A percentile compares a stretch with the other conserved stretches of the same genome.
Evolutionary conservation across 1,140 invertebrate species (phyloP).

Genomic region (Ostrea denselamellosa): DNA sequence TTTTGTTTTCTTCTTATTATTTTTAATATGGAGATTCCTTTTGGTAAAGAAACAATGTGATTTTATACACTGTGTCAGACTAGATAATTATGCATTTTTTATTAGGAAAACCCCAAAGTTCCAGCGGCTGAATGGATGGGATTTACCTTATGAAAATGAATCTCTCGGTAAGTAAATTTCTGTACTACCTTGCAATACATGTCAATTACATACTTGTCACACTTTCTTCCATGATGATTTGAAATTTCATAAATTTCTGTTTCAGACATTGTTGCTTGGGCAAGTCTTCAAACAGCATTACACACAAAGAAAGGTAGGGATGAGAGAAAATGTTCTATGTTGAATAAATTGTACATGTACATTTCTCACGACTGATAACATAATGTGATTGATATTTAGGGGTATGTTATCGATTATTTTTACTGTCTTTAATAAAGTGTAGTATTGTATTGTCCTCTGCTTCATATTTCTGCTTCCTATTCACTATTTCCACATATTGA

Average conservation of each 20-base stretch:
- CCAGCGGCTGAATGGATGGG: slow-evolving; percentile 55
- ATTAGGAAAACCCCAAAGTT: slow-evolving; percentile 47
- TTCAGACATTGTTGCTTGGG: slow-evolving; percentile 54
- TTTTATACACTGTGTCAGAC: too few species aligned
- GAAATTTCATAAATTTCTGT: background rate
- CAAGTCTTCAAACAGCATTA: slow-evolving; percentile 45
- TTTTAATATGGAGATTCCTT: too few species aligned
- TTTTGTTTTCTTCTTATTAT: too few species aligned
- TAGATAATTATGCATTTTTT: background rate
- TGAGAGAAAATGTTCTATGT: background rate
- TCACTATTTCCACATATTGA: too few species aligned
- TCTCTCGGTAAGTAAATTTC: slow-evolving; percentile 14
- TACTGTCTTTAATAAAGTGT: too few species aligned
- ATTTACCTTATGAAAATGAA: slow-evolving; percentile 20
- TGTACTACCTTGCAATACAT: background rate
- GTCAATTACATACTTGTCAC: background rate
- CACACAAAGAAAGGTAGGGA: slow-evolving; percentile 49
- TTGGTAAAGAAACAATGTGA: too few species aligned
- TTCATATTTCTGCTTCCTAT: too few species aligned
- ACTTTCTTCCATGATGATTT: background rate
- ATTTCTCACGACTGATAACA: too few species aligned
- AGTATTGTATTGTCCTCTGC: too few species aligned
- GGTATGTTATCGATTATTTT: too few species aligned
- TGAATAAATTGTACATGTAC: background rate
- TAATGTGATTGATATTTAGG: too few species aligned